These are phyloP conservation scores for Cinclus cinclus DNA, from an alignment of 2,113 vertebrate genomes.

Conservation along the genomic window DNA sequence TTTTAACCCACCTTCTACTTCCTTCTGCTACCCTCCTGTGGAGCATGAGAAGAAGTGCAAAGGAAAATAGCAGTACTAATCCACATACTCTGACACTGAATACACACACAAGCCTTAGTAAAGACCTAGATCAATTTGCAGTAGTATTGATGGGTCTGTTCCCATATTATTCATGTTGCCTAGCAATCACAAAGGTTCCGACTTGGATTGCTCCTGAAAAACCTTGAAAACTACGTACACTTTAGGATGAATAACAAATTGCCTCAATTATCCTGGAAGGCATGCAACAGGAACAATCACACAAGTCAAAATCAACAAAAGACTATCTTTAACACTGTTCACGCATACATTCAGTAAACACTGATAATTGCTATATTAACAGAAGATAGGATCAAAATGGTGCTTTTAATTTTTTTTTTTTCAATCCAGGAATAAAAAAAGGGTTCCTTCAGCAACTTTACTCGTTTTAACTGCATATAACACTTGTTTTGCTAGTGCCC, in stretches of 20 bases:
- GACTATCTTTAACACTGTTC: background rate
- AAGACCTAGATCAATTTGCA: background rate
- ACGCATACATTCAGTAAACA: background rate
- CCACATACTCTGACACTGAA: background rate
- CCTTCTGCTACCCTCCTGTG: slow-evolving; percentile 3
- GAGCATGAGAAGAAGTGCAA: background rate
- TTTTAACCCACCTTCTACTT: background rate
- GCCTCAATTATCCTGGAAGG: background rate
- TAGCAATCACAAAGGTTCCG: background rate
- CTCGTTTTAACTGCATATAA: background rate
- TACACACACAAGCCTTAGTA: background rate
- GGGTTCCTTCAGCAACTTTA: background rate
- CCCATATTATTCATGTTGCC: background rate
- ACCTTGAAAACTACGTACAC: background rate
- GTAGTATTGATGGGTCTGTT: background rate
- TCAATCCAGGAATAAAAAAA: accelerated
- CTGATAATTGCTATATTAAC: background rate
- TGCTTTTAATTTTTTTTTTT: background rate
- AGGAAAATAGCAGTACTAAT: background rate
- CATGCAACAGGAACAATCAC: background rate
- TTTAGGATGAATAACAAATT: background rate
- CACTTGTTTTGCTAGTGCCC: background rate
- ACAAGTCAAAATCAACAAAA: background rate
- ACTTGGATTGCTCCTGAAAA: background rate
- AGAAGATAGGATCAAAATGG: background rate